Evolutionary conservation across 2,797 vertebrate genomes (phyloP), one percentile per base, ranked within the genome.

Genomic region (Pelochelys cantorii): DNA sequence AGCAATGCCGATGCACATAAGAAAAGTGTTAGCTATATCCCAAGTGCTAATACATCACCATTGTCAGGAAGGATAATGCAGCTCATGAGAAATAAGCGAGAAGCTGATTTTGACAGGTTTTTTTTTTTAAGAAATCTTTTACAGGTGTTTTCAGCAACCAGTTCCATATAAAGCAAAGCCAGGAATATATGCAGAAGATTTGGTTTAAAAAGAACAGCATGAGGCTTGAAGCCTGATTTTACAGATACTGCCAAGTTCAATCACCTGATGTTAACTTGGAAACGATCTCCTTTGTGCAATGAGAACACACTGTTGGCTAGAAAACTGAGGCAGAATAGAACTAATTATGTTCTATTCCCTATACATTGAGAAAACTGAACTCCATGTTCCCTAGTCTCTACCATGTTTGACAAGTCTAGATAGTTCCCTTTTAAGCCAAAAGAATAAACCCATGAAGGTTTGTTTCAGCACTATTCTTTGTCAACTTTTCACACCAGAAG

Each of bases 191-290:
- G 71, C 56, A 83, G 87, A 94, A 91, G 5, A 79, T 94, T 87
- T 92, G 90, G 93, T 95, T 93, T 55, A 74, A 93, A 90, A 93
- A 88, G 81, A 96, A 92, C 90, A 95, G 86, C 93, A 92, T 87
- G 93, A 90, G 84, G 83, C 65, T 95, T 95, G 87, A 96, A 95
- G 93, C 84, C 20, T 95, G 85, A 95, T 94, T 95, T 96, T 95
- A 89, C 92, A 94, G 86, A 83, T 79, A 93, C 5, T 85, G 48
- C 81, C 90, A 95, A 92, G 57, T 86, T 95, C 62, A 93, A 90
- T 83, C 83, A 90, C 77, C 89, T 95, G 85, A 87, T 89, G 71
- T 81, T 91, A 87, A 88, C 77, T 3, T 91, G 95, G 71, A 92
- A 95, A 96, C 83, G 86, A 52, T 91, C 87, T 96, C 62, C 48